phyloP scores from a whole-genome alignment of 2,888 invertebrate genomes.

The Troides aeacus region DNA sequence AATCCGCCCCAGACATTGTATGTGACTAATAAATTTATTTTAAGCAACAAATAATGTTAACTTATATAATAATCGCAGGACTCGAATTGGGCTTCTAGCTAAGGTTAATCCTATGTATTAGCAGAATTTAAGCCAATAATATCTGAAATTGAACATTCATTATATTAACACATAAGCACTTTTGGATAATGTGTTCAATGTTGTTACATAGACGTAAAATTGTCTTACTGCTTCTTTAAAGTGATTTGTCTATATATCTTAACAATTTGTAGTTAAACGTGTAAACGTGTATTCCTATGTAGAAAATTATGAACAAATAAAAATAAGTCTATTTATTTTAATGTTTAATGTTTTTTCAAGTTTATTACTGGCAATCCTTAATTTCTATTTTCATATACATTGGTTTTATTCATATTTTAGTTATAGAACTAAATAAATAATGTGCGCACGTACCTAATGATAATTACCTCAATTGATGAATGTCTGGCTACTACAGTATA shows the following conservation, averaged over 20 bases:
- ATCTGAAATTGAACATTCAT: conserved; percentile 26
- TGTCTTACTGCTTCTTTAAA: conserved; percentile 9
- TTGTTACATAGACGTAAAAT: conserved; percentile 9
- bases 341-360: not conserved
- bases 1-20: conserved; percentile 18
- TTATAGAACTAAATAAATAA: no score
- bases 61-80: not conserved
- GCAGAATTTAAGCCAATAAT: conserved; percentile 5
- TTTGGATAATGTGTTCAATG: conserved; percentile 27
- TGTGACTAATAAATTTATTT: not conserved
- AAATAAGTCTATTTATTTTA: conserved; percentile 14
- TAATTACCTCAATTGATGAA: no score
- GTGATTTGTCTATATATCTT: conserved; percentile 12
- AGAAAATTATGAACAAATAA: conserved; percentile 17
- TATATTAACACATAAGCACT: not conserved
- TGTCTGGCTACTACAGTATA: no score
- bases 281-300: not conserved
- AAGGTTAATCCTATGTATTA: not conserved
- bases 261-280: conserved; percentile 11
- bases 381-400: no score
- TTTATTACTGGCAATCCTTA: not conserved
- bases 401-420: no score
- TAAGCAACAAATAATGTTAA: not conserved
- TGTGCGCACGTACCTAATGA: no score
- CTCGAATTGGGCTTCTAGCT: no score